Evolutionary conservation across 2,888 invertebrate species (phyloP).

Genomic region (Drosophila hawaiiensis): DNA sequence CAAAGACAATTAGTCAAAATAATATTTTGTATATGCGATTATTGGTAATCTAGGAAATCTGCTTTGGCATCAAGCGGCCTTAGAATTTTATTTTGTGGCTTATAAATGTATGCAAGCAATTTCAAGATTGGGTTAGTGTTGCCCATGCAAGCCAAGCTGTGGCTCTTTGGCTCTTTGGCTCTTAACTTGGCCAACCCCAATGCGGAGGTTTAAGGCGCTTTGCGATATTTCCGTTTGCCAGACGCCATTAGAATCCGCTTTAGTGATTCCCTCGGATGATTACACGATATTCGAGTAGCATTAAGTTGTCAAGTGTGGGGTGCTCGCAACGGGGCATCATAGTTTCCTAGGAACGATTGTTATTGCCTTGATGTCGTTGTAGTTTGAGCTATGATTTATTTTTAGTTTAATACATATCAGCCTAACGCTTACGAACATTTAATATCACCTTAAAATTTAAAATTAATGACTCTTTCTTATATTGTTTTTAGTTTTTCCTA

Average conservation of each 20-base stretch:
- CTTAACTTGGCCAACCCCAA: constrained; percentile 29
- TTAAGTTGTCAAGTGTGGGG: constrained; percentile 59
- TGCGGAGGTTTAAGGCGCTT: constrained; percentile 60
- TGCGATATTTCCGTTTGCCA: constrained; percentile 71
- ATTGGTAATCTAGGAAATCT: constrained; percentile 74
- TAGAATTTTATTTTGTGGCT: constrained; percentile 53
- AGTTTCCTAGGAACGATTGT: constrained; percentile 10
- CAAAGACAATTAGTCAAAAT: constrained; percentile 73
- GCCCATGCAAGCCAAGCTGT: constrained; percentile 14
- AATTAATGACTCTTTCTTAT: not conserved
- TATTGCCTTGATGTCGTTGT: not conserved
- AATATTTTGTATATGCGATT: constrained; percentile 65
- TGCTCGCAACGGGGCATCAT: constrained; percentile 37
- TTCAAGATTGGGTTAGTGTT: constrained; percentile 40
- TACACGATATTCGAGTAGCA: constrained; percentile 53
- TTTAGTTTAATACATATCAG: not conserved
- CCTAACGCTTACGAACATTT: not conserved
- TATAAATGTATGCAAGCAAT: constrained; percentile 56
- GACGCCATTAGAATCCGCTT: constrained; percentile 76
- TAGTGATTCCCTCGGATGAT: constrained; percentile 68
- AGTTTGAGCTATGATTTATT: not conserved
- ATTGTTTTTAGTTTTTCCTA: not conserved
- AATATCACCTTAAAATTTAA: not conserved
- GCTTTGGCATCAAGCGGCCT: constrained; percentile 77
- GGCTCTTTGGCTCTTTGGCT: not conserved